Base-by-base conservation (phyloP, 2,113 vertebrate genomes). In the Oreochromis tanganicae region DNA sequence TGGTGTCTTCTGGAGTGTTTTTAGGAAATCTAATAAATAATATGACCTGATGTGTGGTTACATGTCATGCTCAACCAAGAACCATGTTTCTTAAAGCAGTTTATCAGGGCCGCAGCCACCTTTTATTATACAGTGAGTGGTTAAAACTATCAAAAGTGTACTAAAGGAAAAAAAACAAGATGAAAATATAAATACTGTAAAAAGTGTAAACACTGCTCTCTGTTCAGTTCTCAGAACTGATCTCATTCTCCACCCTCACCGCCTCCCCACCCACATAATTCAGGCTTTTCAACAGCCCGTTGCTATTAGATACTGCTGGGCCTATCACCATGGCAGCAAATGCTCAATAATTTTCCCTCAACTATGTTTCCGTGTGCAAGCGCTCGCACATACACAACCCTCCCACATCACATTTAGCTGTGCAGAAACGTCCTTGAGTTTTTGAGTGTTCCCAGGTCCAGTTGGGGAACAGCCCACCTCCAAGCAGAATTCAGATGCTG, bases 251-350 rank as follows among this genome's bases (percentile, higher is more conserved):
- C 80, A 52, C 43, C 66, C 63, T 46, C 83, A 27, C 13, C 12
- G 2, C 55, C 61, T 32, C 41, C 29, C 81, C 75, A 46, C 73
- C 79, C 80, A 14, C 87, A 82, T 88, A 87, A 88, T 82, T 85
- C 93, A 71, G 89, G 89, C 92, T 94, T 89, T 94, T 91, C 94
- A 94, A 89, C 93, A 96, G 94, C 94, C 88, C 86, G 93, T 95
- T 95, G 95, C 95, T 93, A 95, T 96, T 95, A 96, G 95, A 96
- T 95, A 96, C 95, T 95, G 93, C 94, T 92, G 92, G 87, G 93
- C 95, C 90, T 90, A 96, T 97, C 95, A 71, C 96, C 96, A 97
- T 97, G 96, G 96, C 94, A 96, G 95, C 96, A 89, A 92, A 94
- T 90, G 95, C 88, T 96, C 93, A 91, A 93, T 96, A 93, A 92